phyloP scores from a whole-genome alignment of 2,888 invertebrate species.

The Spisula solida region DNA sequence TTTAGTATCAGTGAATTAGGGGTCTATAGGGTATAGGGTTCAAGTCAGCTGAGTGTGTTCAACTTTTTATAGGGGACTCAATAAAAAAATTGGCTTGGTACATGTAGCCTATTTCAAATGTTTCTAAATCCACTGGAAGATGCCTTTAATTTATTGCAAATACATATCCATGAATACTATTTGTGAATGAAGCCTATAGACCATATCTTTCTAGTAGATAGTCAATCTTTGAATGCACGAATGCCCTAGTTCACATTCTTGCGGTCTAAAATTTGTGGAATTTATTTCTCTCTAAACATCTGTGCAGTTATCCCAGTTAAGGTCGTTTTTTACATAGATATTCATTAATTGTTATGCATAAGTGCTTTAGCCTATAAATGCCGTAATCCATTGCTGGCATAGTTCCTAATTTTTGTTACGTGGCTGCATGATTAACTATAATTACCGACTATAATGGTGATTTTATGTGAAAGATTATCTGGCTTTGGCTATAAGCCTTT shows the following conservation, averaged over 20 bases:
- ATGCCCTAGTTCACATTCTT: conserved; percentile 19
- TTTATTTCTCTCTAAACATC: neutral
- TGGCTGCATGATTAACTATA: conserved; percentile 1
- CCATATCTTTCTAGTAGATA: neutral
- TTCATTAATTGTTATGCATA: conserved; percentile 26
- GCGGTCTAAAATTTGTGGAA: conserved; percentile 9
- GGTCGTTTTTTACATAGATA: neutral
- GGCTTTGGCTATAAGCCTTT: conserved; percentile 1
- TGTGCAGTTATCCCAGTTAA: neutral
- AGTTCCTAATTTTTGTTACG: conserved; percentile 18
- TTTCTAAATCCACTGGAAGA: neutral
- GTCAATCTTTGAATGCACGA: neutral
- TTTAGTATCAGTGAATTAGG: no score
- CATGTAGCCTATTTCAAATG: neutral
- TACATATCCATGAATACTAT: conserved; percentile 3
- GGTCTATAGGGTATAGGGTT: no score
- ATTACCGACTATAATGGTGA: conserved; percentile 10
- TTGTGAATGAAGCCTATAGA: conserved; percentile 12
- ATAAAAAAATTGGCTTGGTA: neutral
- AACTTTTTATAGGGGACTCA: neutral
- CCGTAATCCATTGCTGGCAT: conserved; percentile 18
- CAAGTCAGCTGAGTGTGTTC: neutral
- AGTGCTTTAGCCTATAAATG: conserved; percentile 11
- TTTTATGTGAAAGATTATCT: conserved; percentile 17
- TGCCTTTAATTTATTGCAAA: neutral